Evolutionary conservation across 2,113 vertebrate genomes (phyloP), one percentile per base, ranked within the genome.

Genomic region (Tursiops truncatus): DNA sequence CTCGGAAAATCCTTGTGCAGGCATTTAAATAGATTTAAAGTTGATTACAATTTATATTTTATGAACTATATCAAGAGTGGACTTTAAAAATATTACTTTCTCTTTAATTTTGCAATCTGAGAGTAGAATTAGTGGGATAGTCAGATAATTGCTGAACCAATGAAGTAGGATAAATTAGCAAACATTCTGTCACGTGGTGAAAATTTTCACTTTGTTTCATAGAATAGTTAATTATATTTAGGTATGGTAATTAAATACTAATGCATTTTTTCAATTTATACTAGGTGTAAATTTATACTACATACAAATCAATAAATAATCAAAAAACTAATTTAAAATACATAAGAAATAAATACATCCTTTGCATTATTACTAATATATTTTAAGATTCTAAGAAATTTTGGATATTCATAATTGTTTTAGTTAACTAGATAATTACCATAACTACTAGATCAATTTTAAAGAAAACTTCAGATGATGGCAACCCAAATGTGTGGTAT

Each of bases 361-460:
- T 93, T 97, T 97, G 60, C 81, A 28, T 97, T 90, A 50, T 79
- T 96, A 77, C 76, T 68, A 97, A 90, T 94, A 87, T 91, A 76
- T 53, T 38, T 96, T 56, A 86, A 56, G 77, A 73, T 94, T 53
- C 28, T 80, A 95, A 97, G 84, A 73, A 96, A 90, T 80, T 98
- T 96, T 98, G 97, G 79, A 79, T 97, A 96, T 94, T 97, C 95
- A 94, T 63, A 94, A 96, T 90, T 83, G 89, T 90, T 98, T 97
- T 74, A 98, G 96, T 97, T 73, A 93, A 94, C 89, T 90, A 98
- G 92, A 89, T 96, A 98, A 97, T 98, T 98, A 96, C 73, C 84
- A 91, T 98, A 98, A 90, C 28, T 74, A 36, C 67, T 94, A 98
- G 97, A 98, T 98, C 83, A 97, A 97, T 98, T 98, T 98, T 98